phyloP scores from a whole-genome alignment of 2,888 invertebrate species.

The Caenorhabditis sinica region DNA sequence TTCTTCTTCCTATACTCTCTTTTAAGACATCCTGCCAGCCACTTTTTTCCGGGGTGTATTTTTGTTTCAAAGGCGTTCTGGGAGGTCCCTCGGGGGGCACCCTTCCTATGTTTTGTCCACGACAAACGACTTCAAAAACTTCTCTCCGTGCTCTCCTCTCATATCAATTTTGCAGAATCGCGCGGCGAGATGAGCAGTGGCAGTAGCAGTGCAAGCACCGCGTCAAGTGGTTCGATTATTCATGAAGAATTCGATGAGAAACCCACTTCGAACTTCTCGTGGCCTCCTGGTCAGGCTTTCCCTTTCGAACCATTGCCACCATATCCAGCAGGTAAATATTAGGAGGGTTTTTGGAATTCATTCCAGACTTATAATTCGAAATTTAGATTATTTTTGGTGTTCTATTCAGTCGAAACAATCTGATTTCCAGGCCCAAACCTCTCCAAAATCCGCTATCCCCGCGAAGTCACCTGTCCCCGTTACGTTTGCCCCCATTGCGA shows the following conservation, averaged over 20 bases:
- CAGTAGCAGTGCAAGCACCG: constrained; percentile 32
- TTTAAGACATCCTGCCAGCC: not conserved
- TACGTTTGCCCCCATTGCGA: constrained; percentile 73
- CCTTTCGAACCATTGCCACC: constrained; percentile 72
- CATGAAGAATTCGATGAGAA: constrained; percentile 64
- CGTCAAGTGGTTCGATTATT: constrained; percentile 42
- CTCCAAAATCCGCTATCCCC: constrained; percentile 71
- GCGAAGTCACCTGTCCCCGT: constrained; percentile 69
- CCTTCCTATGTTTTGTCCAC: not conserved
- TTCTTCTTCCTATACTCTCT: constrained; percentile 1
- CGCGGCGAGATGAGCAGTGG: constrained; percentile 59
- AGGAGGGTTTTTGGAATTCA: not conserved
- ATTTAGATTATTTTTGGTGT: not conserved
- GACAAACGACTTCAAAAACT: constrained; percentile 12
- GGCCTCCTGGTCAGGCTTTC: constrained; percentile 71
- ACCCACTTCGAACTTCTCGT: constrained; percentile 65
- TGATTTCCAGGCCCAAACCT: constrained; percentile 70
- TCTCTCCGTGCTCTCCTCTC: not conserved
- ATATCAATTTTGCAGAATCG: constrained; percentile 48
- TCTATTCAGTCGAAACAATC: not conserved
- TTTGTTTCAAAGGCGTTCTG: constrained; percentile 53
- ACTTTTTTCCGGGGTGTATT: not conserved
- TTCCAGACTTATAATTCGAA: too few relatives aligned
- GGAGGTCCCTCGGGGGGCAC: not conserved
- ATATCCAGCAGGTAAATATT: constrained; percentile 68